A percentile compares a stretch with the other conserved stretches of the same genome.
Conservation (phyloP, 2,888 invertebrate species). For the Sycophila texana region DNA sequence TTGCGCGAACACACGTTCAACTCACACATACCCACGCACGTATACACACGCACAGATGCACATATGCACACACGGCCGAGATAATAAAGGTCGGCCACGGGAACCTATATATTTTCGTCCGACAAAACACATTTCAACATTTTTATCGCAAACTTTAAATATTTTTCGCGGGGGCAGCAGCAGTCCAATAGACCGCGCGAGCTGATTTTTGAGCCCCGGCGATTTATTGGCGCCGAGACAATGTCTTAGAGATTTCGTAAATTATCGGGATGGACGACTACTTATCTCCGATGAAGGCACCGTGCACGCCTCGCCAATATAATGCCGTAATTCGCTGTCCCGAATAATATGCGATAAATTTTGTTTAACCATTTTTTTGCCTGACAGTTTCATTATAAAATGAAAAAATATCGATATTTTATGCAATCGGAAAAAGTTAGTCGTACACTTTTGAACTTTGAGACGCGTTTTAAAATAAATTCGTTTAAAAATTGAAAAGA, state of each 20-base stretch:
- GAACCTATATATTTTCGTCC: slow-evolving; percentile 41
- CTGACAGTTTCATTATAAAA: neutral
- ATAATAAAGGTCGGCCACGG: slow-evolving; percentile 44
- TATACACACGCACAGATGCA: too few species aligned
- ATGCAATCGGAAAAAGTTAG: too few species aligned
- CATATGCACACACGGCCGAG: too few species aligned
- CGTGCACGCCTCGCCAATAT: too few species aligned
- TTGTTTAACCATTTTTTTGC: too few species aligned
- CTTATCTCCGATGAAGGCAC: neutral
- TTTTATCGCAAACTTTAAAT: slow-evolving; percentile 51
- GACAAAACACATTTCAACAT: neutral
- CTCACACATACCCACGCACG: neutral
- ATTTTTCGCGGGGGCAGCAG: slow-evolving; percentile 13
- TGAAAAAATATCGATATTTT: too few species aligned
- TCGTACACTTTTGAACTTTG: too few species aligned
- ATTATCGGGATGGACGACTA: slow-evolving; percentile 3
- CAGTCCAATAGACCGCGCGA: neutral
- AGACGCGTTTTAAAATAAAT: too few species aligned
- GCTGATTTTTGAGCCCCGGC: slow-evolving; percentile 5
- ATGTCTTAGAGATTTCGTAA: slow-evolving; percentile 18
- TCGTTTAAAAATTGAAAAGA: neutral
- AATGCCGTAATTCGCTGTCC: too few species aligned
- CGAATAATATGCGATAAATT: too few species aligned
- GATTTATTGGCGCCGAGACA: slow-evolving; percentile 33
- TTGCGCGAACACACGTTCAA: too few species aligned